Base-by-base conservation (phyloP, 1,140 invertebrate species). In the Diachasmimorpha longicaudata region DNA sequence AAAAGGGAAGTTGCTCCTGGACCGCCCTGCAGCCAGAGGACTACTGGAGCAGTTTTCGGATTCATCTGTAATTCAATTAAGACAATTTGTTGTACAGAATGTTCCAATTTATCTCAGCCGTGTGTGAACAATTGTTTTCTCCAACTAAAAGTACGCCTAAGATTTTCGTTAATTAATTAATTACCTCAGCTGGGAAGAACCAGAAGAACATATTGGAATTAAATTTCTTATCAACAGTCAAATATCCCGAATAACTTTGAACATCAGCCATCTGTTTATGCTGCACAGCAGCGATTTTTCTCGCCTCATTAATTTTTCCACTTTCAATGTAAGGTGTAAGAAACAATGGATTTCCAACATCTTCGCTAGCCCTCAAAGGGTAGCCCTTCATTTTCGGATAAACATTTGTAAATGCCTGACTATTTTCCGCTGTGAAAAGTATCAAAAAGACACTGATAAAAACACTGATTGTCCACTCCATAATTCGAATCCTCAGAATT, bases 191-290 rank as follows among this genome's bases (percentile, higher is more conserved):
- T 0, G 95, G 95, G 83, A 96, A 97, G 81, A 95, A 97, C 96
- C 96, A 97, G 85, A 96, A 96, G 88, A 95, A 97, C 78, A 96
- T 90, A 83, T 96, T 96, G 0, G 95, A 95, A 79, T 95, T 93
- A 82, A 90, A 94, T 48, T 91, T 82, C 78, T 93, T 91, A 80
- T 96, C 94, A 4, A 96, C 94, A 0, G 94, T 95, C 9, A 95
- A 86, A 79, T 92, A 95, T 0, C 94, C 94, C 11, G 92, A 88
- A 79, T 93, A 93, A 69, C 91, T 92, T 36, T 79, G 83, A 4
- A 90, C 77, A 69, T 86, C 81, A 0, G 77, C 25, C 78, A 88
- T 84, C 52, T 86, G 83, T 73, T 84, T 83, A 52, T 87, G 81
- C 25, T 85, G 79, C 14, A 91, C 90, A 21, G 77, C 37, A 4